These are phyloP conservation scores for Neocrepidodera transversa DNA, from an alignment of 2,888 invertebrate species.

Conservation along the genomic window DNA sequence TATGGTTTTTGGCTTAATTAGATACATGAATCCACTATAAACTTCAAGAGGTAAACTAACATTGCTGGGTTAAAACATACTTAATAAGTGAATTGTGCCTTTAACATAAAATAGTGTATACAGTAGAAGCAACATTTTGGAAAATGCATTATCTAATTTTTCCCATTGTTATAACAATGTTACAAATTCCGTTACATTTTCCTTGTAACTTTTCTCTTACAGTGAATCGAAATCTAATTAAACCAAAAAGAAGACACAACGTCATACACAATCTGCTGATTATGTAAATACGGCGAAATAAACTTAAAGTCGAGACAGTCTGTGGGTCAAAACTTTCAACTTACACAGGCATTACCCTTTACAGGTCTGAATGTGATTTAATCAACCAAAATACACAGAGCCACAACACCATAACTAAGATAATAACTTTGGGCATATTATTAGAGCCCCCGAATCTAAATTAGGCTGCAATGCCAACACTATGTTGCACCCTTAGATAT, in stretches of 20 bases:
- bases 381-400: constrained; percentile 33
- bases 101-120: no score
- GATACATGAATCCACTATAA: neutral
- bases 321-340: constrained; percentile 9
- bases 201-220: neutral
- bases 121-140: no score
- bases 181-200: no score
- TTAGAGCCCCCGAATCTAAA: constrained; percentile 29
- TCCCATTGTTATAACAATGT: no score
- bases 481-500: constrained; percentile 22
- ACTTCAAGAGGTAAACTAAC: neutral
- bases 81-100: neutral
- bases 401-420: constrained; percentile 27
- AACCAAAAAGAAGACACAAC: constrained; percentile 2
- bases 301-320: neutral
- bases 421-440: constrained; percentile 34
- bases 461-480: constrained; percentile 22
- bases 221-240: constrained; percentile 14
- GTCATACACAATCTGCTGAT: neutral
- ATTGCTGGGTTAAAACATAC: neutral
- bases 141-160: no score
- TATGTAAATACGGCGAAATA: constrained; percentile 17
- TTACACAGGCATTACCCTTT: constrained; percentile 28
- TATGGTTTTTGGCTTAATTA: neutral
- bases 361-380: constrained; percentile 32